phyloP scores from a whole-genome alignment of 2,797 vertebrate species.

The Streptopelia turtur region DNA sequence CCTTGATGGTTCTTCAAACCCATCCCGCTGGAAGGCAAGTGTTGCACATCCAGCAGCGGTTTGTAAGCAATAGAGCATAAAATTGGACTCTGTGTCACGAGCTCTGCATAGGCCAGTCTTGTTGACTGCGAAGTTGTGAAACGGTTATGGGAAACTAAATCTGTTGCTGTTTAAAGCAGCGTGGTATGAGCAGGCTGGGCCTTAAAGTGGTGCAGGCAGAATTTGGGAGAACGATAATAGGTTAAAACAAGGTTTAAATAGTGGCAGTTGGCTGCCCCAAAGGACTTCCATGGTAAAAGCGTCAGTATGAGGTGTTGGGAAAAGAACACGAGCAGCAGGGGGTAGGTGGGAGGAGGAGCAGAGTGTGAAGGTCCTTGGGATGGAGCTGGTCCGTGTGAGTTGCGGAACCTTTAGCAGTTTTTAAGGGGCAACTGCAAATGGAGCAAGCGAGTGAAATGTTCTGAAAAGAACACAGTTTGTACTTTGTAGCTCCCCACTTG shows the following conservation, averaged over 20 bases:
- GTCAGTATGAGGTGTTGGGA: not conserved
- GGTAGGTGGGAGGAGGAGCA: not conserved
- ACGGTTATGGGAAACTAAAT: not conserved
- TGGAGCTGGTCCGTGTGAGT: too few species aligned
- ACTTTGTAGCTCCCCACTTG: not conserved
- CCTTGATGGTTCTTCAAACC: not conserved
- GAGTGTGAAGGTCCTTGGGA: not conserved
- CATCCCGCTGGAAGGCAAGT: not conserved
- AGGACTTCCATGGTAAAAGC: not conserved
- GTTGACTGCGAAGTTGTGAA: not conserved
- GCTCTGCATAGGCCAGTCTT: not conserved
- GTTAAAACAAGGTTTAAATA: not conserved
- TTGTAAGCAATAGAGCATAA: accelerated
- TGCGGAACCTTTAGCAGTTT: too few species aligned
- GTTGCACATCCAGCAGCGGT: not conserved
- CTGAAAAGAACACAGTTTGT: not conserved
- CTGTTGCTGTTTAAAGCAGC: not conserved
- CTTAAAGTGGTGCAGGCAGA: not conserved
- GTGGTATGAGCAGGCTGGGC: not conserved
- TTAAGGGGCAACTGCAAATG: not conserved
- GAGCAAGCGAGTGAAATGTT: not conserved
- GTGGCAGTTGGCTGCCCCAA: not conserved
- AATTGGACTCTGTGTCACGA: not conserved
- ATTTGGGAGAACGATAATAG: not conserved
- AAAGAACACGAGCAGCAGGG: not conserved